phyloP scores from a whole-genome alignment of 1,140 invertebrate genomes.

The Cotesia glomerata region DNA sequence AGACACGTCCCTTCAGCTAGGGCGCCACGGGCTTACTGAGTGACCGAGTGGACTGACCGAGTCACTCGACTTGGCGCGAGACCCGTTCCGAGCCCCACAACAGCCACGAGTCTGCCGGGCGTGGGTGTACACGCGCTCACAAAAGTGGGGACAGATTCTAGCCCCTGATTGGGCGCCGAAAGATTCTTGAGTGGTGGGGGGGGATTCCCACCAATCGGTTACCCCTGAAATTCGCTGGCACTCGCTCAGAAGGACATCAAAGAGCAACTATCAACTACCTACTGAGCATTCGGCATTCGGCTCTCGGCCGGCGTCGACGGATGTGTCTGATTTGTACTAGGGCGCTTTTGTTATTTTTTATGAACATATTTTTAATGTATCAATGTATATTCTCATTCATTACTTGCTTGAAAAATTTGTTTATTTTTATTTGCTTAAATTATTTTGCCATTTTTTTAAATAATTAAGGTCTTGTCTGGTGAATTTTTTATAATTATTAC shows the following conservation, averaged over 20 bases:
- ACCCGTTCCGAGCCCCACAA: background rate
- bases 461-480: too few species aligned
- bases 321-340: background rate
- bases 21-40: constrained; percentile 58
- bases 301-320: constrained; percentile 40
- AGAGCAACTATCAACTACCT: constrained; percentile 1
- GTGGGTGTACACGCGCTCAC: constrained; percentile 58
- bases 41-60: constrained; percentile 45
- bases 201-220: constrained; percentile 41
- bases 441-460: too few species aligned
- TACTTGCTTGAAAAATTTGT: too few species aligned
- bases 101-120: constrained; percentile 43
- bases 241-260: constrained; percentile 1
- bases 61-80: constrained; percentile 19
- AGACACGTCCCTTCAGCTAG: constrained; percentile 44
- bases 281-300: constrained; percentile 37
- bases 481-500: too few species aligned
- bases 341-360: background rate
- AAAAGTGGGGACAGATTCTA: constrained; percentile 4
- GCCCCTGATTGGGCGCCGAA: constrained; percentile 40
- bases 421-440: too few species aligned
- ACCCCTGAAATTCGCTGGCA: background rate
- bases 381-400: too few species aligned
- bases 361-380: too few species aligned
- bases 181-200: constrained; percentile 33